Conservation (phyloP, 2,797 vertebrate genomes). For the Syndactyla subalaris region DNA sequence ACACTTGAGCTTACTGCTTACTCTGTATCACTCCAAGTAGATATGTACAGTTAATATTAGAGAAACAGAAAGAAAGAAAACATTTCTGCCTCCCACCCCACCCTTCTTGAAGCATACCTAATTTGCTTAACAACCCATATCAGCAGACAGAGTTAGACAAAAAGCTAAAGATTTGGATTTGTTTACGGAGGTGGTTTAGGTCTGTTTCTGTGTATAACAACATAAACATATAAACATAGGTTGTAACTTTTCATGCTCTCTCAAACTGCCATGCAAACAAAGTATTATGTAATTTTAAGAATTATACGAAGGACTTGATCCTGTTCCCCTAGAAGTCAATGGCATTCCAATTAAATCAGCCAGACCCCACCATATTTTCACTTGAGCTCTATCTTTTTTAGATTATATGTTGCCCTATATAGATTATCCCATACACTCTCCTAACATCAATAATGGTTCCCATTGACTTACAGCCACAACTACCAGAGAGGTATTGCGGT, state of each 20-base stretch:
- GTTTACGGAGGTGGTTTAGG: neutral
- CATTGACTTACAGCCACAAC: neutral
- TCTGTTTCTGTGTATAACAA: neutral
- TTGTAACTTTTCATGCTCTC: neutral
- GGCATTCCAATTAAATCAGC: neutral
- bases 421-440: neutral
- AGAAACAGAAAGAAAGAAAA: neutral
- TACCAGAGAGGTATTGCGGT: neutral
- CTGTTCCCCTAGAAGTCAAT: neutral
- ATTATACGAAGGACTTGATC: neutral
- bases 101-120: fast-evolving
- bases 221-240: fast-evolving
- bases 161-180: neutral
- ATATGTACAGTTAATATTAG: neutral
- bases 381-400: neutral
- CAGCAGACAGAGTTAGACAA: neutral
- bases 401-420: neutral
- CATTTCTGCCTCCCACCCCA: neutral
- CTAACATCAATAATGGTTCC: neutral
- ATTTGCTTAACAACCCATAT: neutral
- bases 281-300: neutral
- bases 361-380: neutral
- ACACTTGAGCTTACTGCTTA: neutral
- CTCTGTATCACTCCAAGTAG: neutral
- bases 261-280: neutral